Evolutionary conservation across 92 coral and sea anemone genomes (phyloP), one percentile per base, ranked within the genome.

Genomic region (Micromussa lordhowensis): DNA sequence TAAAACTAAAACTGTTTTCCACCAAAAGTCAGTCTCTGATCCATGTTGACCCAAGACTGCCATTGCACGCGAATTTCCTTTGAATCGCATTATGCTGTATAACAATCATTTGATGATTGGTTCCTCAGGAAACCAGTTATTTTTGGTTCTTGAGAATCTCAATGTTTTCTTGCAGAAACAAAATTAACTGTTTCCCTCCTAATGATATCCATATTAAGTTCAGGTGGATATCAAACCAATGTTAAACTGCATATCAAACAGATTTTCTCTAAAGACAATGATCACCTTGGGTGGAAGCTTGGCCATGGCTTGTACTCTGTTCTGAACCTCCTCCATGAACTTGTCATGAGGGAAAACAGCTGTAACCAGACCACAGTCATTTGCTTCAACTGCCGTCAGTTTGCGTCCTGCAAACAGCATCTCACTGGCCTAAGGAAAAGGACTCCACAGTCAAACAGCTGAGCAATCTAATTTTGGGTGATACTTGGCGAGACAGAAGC

Each of bases 391-490:
- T 69, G 99, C 99, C 16, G 94, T 94, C 72, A 97, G 78, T 87
- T 97, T 97, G 44, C 95, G 93, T 44, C 99, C 95, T 44, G 97
- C 98, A 9, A 97, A 92, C 32, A 97, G 93, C 79, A 97, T 95
- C 78, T 97, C 98, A 88, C 90, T 94, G 40, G 99, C 96, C 99
- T 97, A 77, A 85, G 19, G 17, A 21, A 71, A 16, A n/a, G 13
- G 22, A 82, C 10, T 5, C 1, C 54, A 36, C 18, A 19, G 34
- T 14, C 24, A 17, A 57, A 57, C 22, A 61, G 68, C 1, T 61
- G 64, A 19, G 5, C 21, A 58, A 17, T 58, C 24, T 58, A 58
- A 58, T 19, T 18, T 22, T 4, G 24, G 64, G 21, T 21, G 22
- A 17, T 59, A 59, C n/a, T 21, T 59, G 66, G n/a, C 21, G 22